Conservation (phyloP, 2,113 vertebrate species). For the Sebastes fasciatus region DNA sequence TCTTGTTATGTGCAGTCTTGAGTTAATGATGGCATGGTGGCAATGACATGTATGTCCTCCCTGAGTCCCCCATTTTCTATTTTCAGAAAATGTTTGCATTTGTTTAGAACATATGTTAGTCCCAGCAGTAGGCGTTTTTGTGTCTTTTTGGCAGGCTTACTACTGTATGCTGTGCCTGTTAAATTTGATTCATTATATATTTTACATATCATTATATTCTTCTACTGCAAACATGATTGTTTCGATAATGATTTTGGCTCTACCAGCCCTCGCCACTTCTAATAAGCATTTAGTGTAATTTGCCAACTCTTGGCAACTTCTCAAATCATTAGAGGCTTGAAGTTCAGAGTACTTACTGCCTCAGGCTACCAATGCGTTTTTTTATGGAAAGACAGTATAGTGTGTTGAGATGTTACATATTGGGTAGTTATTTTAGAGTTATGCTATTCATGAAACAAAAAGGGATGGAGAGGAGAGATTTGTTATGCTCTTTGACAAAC, state of each 20-base stretch:
- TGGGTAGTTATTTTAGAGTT: conserved; percentile 1
- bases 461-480: background rate
- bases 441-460: conserved; percentile 37
- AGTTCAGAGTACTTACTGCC: conserved; percentile 24
- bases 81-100: background rate
- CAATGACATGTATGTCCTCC: background rate
- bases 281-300: conserved; percentile 36
- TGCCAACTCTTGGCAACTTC: conserved; percentile 27
- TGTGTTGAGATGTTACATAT: background rate
- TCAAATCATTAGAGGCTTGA: conserved; percentile 37
- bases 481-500: background rate
- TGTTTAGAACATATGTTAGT: background rate
- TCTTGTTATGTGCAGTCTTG: background rate
- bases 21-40: background rate
- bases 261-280: conserved; percentile 27
- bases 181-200: background rate
- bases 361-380: background rate
- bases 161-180: background rate
- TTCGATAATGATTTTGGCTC: conserved; percentile 27
- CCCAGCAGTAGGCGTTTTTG: background rate
- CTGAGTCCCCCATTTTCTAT: background rate
- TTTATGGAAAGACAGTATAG: background rate
- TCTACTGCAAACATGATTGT: conserved; percentile 36
- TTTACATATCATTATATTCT: conserved; percentile 32
- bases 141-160: background rate